Evolutionary conservation across 2,797 vertebrate genomes (phyloP).

Genomic region (Myotis vivesi): DNA sequence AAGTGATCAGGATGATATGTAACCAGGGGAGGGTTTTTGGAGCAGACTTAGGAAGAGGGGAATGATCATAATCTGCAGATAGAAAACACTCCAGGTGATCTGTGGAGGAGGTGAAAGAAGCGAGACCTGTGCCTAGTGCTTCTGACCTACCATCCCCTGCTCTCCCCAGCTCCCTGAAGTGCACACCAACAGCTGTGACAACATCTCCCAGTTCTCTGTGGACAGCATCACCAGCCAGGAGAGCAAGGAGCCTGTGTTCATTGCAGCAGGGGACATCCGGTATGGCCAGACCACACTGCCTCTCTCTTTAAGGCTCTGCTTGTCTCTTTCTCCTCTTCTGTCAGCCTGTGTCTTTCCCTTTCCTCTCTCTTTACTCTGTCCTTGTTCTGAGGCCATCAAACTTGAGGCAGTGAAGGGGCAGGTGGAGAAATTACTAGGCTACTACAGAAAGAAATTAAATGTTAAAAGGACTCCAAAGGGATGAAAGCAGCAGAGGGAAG

Average conservation of each 20-base stretch:
- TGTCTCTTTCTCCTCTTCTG: not conserved
- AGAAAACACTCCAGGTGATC: not conserved
- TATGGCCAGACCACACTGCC: slow-evolving; percentile 70
- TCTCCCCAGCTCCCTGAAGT: slow-evolving; percentile 90
- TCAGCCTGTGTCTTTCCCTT: not conserved
- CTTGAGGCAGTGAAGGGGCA: not conserved
- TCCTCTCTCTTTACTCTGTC: not conserved
- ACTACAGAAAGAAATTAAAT: slow-evolving; percentile 1
- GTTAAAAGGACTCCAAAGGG: not conserved
- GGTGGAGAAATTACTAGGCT: not conserved
- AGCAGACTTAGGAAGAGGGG: not conserved
- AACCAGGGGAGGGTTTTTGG: not conserved
- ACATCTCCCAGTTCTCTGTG: slow-evolving; percentile 98
- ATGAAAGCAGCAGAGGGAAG: not conserved
- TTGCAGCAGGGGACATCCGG: slow-evolving; percentile 97
- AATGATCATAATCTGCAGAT: not conserved
- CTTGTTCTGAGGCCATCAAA: not conserved
- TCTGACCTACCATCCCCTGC: not conserved
- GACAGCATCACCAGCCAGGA: slow-evolving; percentile 99
- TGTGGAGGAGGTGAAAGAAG: not conserved
- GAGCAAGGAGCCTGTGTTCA: slow-evolving; percentile 96
- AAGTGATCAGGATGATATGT: not conserved
- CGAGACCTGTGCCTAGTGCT: not conserved
- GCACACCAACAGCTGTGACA: slow-evolving; percentile 97
- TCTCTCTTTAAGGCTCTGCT: not conserved